Evolutionary conservation across 2,797 vertebrate species (phyloP), one percentile per base, ranked within the genome.

Genomic region (Cyclopterus lumpus): DNA sequence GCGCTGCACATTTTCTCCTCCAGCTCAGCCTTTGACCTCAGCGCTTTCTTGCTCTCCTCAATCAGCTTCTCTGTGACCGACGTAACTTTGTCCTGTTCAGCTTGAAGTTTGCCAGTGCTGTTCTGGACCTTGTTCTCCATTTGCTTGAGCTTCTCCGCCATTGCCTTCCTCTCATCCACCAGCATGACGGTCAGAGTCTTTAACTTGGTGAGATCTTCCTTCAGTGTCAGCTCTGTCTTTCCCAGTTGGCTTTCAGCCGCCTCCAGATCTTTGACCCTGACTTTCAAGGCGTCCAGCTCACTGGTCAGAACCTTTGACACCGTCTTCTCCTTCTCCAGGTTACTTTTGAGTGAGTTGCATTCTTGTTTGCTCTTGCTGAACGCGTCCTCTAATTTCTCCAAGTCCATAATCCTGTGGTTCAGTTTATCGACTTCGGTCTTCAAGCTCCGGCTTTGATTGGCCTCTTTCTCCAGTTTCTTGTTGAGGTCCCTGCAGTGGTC

Each of bases 121-220:
- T 92, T 94, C 85, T 98, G 95, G 64, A 98, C 91, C 80, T 97
- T 99, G 84, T 96, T 97, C 90, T 99, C 98, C 79, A 97, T 97
- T 86, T 96, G 96, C 88, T 96, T 97, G 55, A 99, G 93, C 93
- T 97, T 99, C 85, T 99, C 97, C 5, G 95, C 93, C 95, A 97
- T 96, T 2, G 95, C 91, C 92, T 97, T 99, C 75, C 97, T 96
- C 84, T 99, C 97, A 77, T 99, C 97, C 75, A 98, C 96, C 65
- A 99, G 94, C 94, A 99, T 97, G 77, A 99, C 97, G 2, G 97
- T 99, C 88, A 99, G 91, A 58, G 97, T 98, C 93, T 99, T 99
- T 77, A 99, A 64, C 91, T 99, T 99, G 84, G 96, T 96, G 65
- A 99, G 93, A 64, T 99, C 98, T 86, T 99, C 98, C 90, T 97